Conservation (phyloP, 2,888 invertebrate species). For the Cetonia aurata region DNA sequence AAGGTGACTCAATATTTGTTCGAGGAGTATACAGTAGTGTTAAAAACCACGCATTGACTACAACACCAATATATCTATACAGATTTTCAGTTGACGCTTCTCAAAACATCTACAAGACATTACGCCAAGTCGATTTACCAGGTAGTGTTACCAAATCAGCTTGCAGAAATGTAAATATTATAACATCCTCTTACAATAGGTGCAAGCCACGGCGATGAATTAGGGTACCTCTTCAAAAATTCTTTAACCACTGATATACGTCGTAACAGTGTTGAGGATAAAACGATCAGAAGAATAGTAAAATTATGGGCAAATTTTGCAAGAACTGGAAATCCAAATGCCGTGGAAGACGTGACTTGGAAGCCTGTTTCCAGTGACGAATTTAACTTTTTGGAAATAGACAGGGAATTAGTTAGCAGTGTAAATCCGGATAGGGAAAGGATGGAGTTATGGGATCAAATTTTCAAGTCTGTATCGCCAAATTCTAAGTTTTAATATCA, state of each 20-base stretch:
- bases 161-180: neutral
- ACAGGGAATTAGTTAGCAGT: slow-evolving; percentile 41
- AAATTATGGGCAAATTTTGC: slow-evolving; percentile 60
- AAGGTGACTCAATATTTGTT: slow-evolving; percentile 52
- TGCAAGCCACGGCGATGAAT: slow-evolving; percentile 56
- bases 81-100: slow-evolving; percentile 51
- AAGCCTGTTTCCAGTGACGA: slow-evolving; percentile 47
- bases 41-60: slow-evolving; percentile 46
- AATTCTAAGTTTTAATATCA: slow-evolving; percentile 39
- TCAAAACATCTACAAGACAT: slow-evolving; percentile 51
- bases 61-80: slow-evolving; percentile 54
- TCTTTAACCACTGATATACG: neutral
- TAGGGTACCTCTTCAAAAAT: slow-evolving; percentile 57
- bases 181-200: slow-evolving; percentile 47
- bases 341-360: slow-evolving; percentile 49
- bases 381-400: slow-evolving; percentile 51
- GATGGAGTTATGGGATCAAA: slow-evolving; percentile 53
- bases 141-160: slow-evolving; percentile 39
- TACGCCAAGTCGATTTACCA: slow-evolving; percentile 46
- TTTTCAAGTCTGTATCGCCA: slow-evolving; percentile 24
- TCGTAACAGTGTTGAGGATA: slow-evolving; percentile 50
- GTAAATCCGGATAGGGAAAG: slow-evolving; percentile 49
- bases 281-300: slow-evolving; percentile 52
- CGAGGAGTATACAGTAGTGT: slow-evolving; percentile 50
- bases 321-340: slow-evolving; percentile 50